A percentile compares a stretch with the other conserved stretches of the same genome.
phyloP scores from a whole-genome alignment of 1,140 invertebrate species.

The Drosophila suzukii region DNA sequence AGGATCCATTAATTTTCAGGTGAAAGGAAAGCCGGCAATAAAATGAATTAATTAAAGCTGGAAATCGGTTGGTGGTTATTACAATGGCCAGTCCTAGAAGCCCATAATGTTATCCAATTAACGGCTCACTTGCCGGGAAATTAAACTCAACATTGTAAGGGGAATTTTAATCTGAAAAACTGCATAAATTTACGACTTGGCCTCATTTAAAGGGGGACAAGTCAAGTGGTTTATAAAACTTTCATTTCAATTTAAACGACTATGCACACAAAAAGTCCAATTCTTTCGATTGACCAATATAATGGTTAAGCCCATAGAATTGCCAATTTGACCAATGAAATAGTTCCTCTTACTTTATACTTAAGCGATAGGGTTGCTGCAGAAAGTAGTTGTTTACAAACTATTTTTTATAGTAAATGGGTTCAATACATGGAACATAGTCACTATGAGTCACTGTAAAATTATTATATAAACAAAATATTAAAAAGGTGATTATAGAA shows the following conservation, averaged over 20 bases:
- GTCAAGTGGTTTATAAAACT: background rate
- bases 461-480: too few relatives aligned
- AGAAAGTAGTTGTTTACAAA: too few relatives aligned
- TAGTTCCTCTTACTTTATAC: too few relatives aligned
- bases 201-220: background rate
- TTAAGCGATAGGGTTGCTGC: too few relatives aligned
- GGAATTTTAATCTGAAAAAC: conserved; percentile 23
- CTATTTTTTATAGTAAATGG: too few relatives aligned
- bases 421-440: too few relatives aligned
- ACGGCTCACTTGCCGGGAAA: conserved; percentile 30
- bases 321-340: too few relatives aligned
- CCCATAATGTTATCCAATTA: conserved; percentile 38
- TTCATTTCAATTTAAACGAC: background rate
- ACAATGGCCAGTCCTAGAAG: conserved; percentile 20
- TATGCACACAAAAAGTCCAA: background rate
- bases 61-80: conserved; percentile 18
- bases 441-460: too few relatives aligned
- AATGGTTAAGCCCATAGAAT: too few relatives aligned
- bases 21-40: conserved; percentile 12
- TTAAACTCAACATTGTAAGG: conserved; percentile 22
- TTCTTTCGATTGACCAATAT: too few relatives aligned
- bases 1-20: conserved; percentile 20
- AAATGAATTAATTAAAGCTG: conserved; percentile 46
- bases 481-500: too few relatives aligned
- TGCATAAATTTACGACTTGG: conserved; percentile 7